A percentile compares a stretch with the other conserved stretches of the same genome.
Conservation (phyloP, 2,797 vertebrate species). For the Coccyzus lansbergi region DNA sequence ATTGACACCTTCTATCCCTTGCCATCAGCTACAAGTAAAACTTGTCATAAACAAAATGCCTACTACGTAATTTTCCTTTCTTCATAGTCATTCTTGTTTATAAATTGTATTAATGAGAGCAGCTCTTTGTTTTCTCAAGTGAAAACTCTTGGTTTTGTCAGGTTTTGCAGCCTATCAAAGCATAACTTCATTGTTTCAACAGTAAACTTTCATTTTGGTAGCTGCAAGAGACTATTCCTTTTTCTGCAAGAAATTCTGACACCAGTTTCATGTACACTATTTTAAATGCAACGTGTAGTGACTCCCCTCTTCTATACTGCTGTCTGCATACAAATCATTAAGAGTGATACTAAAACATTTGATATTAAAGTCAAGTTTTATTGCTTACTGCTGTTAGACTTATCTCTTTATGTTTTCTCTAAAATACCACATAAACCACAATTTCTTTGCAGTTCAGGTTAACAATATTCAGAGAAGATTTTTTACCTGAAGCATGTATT, state of each 20-base stretch:
- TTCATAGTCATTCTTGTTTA: background rate
- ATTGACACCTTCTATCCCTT: background rate
- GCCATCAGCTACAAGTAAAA: background rate
- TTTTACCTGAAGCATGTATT: accelerated
- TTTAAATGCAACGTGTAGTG: background rate
- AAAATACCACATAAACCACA: background rate
- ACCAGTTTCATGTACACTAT: background rate
- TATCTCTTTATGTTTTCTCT: background rate
- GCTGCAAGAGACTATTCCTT: background rate
- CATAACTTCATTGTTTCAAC: background rate
- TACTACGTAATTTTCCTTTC: background rate
- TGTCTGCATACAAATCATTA: background rate
- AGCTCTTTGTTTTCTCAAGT: background rate
- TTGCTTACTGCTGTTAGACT: background rate
- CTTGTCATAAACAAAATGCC: background rate
- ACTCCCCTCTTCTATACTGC: background rate
- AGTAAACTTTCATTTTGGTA: background rate
- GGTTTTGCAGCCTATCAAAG: background rate
- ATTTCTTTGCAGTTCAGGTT: background rate
- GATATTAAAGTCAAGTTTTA: background rate
- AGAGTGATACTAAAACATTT: background rate
- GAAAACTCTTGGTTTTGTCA: background rate
- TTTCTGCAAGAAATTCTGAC: background rate
- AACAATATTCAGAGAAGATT: background rate
- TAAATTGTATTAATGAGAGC: background rate